Percentiles rank a stretch among this genome's conserved stretches.
These are phyloP conservation scores for Drosophila guanche DNA, from an alignment of 1,140 invertebrate genomes.

Conservation along the genomic window DNA sequence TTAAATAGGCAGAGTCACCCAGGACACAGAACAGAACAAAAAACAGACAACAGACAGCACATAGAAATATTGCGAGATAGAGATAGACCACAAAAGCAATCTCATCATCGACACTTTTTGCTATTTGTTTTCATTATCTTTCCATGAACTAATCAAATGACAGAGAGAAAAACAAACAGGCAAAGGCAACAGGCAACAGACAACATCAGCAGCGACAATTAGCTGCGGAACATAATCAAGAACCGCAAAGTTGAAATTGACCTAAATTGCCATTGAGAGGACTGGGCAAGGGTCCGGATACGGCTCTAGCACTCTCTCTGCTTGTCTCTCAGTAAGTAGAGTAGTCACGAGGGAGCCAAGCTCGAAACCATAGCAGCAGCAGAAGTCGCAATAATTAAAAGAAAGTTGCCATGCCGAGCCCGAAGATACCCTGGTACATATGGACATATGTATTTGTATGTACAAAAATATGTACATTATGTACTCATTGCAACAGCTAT, in stretches of 20 bases:
- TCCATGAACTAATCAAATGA: slow-evolving; percentile 55
- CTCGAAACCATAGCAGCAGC: slow-evolving; percentile 15
- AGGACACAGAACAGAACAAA: neutral
- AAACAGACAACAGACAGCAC: neutral
- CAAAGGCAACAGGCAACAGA: neutral
- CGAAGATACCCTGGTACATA: too few species aligned
- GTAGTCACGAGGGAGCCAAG: slow-evolving; percentile 8
- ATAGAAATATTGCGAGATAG: too few species aligned
- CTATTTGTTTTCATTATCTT: slow-evolving; percentile 62
- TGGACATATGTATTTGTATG: too few species aligned
- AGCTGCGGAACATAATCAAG: slow-evolving; percentile 34
- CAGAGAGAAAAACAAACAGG: slow-evolving; percentile 39
- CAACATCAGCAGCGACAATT: slow-evolving; percentile 2
- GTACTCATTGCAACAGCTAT: too few species aligned
- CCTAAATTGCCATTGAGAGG: slow-evolving; percentile 61
- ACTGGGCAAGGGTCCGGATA: neutral
- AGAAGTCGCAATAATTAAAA: neutral
- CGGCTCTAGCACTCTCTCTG: too few species aligned
- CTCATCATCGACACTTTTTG: slow-evolving; percentile 61
- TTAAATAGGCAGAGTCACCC: too few species aligned
- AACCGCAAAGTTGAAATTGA: slow-evolving; percentile 59
- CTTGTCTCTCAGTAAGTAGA: too few species aligned
- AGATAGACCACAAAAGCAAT: slow-evolving; percentile 57
- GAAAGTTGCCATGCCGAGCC: too few species aligned
- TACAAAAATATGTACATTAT: too few species aligned